Evolutionary conservation across 2,888 invertebrate genomes (phyloP).

Genomic region (Campaea margaritaria): DNA sequence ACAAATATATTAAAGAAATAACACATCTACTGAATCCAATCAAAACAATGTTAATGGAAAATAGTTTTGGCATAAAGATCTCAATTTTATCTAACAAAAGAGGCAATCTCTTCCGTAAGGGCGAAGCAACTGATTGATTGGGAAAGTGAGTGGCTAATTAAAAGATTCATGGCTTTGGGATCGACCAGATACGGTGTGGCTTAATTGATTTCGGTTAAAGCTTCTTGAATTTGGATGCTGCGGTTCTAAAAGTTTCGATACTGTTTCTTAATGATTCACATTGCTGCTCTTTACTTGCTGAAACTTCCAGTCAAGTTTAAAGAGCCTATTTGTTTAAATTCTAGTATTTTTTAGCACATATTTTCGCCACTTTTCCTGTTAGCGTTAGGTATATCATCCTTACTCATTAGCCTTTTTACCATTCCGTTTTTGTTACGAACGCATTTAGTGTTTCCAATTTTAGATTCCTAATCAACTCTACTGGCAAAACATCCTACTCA

Average conservation of each 20-base stretch:
- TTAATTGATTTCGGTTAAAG: conserved; percentile 77
- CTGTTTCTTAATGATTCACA: background rate
- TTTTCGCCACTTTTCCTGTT: conserved; percentile 11
- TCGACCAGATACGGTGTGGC: conserved; percentile 64
- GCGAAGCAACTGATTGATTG: conserved; percentile 62
- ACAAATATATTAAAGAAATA: background rate
- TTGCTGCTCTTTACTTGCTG: background rate
- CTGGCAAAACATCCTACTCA: conserved; percentile 7
- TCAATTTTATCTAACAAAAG: conserved; percentile 52
- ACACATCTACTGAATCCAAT: conserved; percentile 34
- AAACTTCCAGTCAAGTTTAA: no score
- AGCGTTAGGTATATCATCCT: conserved; percentile 10
- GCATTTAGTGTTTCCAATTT: conserved; percentile 17
- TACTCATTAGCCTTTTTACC: conserved; percentile 22
- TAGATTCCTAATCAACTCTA: background rate
- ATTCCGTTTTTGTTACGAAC: conserved; percentile 8
- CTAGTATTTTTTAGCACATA: no score
- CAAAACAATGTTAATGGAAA: conserved; percentile 34
- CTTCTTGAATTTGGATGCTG: conserved; percentile 57
- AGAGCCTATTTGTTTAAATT: no score
- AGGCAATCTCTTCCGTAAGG: conserved; percentile 54
- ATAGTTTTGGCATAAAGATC: conserved; percentile 45
- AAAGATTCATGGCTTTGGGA: conserved; percentile 66
- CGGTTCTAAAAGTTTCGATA: conserved; percentile 62
- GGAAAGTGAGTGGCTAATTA: conserved; percentile 70